Percentiles rank a stretch among this genome's conserved stretches.
These are phyloP conservation scores for Cynopterus sphinx DNA, from an alignment of 2,797 vertebrate genomes.

Conservation along the genomic window DNA sequence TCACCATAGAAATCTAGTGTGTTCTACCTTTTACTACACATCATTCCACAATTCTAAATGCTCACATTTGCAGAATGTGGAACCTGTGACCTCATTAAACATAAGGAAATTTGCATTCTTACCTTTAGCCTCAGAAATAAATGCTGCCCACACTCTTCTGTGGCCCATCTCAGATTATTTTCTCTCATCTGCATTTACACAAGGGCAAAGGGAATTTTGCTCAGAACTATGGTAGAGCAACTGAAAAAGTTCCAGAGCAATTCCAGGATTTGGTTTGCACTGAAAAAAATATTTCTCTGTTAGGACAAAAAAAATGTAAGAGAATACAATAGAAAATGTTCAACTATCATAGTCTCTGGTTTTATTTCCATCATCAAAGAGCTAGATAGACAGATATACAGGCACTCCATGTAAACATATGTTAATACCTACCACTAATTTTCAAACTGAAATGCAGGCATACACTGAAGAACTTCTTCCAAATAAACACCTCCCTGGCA, in stretches of 20 bases:
- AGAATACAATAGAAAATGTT: background rate
- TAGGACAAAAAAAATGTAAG: background rate
- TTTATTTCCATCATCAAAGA: background rate
- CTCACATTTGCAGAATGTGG: background rate
- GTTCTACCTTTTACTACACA: background rate
- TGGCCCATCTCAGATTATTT: background rate
- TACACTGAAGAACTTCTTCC: background rate
- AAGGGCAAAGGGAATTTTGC: background rate
- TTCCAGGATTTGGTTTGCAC: background rate
- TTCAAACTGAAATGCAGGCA: background rate
- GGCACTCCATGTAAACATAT: background rate
- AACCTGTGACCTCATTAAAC: background rate
- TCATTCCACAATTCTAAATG: background rate
- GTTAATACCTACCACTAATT: background rate
- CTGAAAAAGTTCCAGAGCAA: background rate
- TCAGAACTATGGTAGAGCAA: background rate
- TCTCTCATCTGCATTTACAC: background rate
- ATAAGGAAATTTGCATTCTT: background rate
- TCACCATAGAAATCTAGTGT: background rate
- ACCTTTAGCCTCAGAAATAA: slow-evolving; percentile 24
- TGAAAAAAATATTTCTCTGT: background rate
- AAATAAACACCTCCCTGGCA: background rate
- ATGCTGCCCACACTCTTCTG: background rate
- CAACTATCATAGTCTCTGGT: background rate
- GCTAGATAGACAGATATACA: background rate